Evolutionary conservation across 2,888 invertebrate species (phyloP).

Genomic region (Sepiola atlantica): DNA sequence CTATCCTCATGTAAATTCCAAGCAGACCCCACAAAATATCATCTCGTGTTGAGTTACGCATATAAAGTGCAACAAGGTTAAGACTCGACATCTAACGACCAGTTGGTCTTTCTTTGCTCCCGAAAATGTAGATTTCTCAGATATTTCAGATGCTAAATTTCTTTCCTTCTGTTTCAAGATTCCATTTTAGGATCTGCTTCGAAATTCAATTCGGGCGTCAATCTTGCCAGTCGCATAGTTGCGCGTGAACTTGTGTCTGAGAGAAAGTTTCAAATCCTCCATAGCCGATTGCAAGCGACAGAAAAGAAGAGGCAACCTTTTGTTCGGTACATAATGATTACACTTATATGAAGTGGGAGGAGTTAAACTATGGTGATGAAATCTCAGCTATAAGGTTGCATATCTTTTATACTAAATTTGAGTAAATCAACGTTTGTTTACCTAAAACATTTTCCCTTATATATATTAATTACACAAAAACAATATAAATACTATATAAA

Average conservation of each 20-base stretch:
- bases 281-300: constrained; percentile 7
- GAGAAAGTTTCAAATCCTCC: not conserved
- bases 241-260: not conserved
- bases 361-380: not conserved
- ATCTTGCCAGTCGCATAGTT: constrained; percentile 32
- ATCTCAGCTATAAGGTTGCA: not conserved
- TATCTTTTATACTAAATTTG: too few relatives aligned
- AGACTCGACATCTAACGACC: not conserved
- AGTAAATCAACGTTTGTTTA: too few relatives aligned
- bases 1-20: not conserved
- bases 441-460: too few relatives aligned
- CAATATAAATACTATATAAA: too few relatives aligned
- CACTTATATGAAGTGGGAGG: not conserved
- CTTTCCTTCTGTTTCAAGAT: not conserved
- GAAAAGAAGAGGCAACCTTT: not conserved
- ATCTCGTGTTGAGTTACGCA: not conserved
- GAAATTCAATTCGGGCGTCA: constrained; percentile 12
- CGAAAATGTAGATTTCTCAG: not conserved
- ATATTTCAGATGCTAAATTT: not conserved
- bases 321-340: constrained; percentile 15
- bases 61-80: not conserved
- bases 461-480: too few relatives aligned
- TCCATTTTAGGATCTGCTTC: not conserved
- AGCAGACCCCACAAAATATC: constrained; percentile 15
- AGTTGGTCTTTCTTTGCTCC: not conserved